These are phyloP conservation scores for Lota lota DNA, from an alignment of 2,113 vertebrate genomes.

Conservation along the genomic window DNA sequence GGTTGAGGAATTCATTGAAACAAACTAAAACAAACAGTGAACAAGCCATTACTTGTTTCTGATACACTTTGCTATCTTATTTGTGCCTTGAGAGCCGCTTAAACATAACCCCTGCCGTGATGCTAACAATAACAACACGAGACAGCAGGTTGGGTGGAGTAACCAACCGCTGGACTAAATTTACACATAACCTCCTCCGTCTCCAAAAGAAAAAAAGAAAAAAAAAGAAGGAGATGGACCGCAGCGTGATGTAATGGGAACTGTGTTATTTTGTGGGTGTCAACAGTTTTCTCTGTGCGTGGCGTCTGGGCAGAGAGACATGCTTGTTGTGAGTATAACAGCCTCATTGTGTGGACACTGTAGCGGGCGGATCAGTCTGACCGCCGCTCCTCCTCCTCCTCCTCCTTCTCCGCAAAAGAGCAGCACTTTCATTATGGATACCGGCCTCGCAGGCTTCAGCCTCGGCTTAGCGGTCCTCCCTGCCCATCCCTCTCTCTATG, in stretches of 20 bases:
- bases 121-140: conserved; percentile 49
- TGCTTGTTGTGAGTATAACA: conserved; percentile 70
- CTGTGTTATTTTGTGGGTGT: conserved; percentile 75
- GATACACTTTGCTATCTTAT: conserved; percentile 2
- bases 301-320: conserved; percentile 63
- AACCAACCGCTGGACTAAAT: conserved; percentile 59
- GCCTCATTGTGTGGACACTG: conserved; percentile 68
- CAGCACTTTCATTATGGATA: conserved; percentile 70
- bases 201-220: no score
- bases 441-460: conserved; percentile 62
- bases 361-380: conserved; percentile 67
- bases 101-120: conserved; percentile 19
- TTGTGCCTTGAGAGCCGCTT: conserved; percentile 15
- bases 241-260: conserved; percentile 76
- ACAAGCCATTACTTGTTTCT: conserved; percentile 13
- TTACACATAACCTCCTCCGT: conserved; percentile 52
- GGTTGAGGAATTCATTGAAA: no score
- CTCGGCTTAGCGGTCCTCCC: conserved; percentile 60
- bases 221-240: conserved; percentile 58
- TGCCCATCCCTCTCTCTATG: conserved; percentile 36
- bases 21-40: conserved; percentile 9
- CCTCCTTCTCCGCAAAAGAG: conserved; percentile 16
- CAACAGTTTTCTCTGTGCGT: conserved; percentile 70
- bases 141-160: conserved; percentile 67
- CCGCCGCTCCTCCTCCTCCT: conserved; percentile 50